Evolutionary conservation across 2,888 invertebrate species (phyloP).

Genomic region (Schizotus pectinicornis): DNA sequence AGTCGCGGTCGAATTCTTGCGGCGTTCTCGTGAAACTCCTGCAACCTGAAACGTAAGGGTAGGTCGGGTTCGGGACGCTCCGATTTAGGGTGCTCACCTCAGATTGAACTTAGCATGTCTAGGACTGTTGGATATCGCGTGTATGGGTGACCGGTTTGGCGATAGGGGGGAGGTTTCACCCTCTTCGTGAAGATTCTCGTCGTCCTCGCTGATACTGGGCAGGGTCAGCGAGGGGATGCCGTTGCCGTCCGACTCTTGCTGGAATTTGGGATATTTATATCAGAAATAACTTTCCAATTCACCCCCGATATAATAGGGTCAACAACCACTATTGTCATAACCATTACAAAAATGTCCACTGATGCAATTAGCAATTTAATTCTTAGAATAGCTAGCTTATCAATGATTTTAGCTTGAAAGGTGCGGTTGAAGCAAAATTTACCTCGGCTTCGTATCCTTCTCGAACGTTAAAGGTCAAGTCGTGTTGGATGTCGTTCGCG

Average conservation of each 20-base stretch:
- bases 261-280: too few relatives aligned
- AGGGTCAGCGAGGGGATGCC: conserved; percentile 82
- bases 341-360: too few relatives aligned
- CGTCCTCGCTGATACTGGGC: conserved; percentile 95
- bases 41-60: conserved; percentile 43
- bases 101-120: conserved; percentile 70
- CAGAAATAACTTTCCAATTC: too few relatives aligned
- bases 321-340: too few relatives aligned
- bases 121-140: conserved; percentile 64
- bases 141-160: conserved; percentile 67
- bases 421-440: conserved; percentile 35
- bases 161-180: conserved; percentile 70
- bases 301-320: too few relatives aligned
- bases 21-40: conserved; percentile 52
- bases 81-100: conserved; percentile 43
- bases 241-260: conserved; percentile 76
- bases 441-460: conserved; percentile 92
- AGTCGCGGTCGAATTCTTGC: conserved; percentile 41
- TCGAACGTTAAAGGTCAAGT: conserved; percentile 90
- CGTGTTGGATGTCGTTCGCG: conserved; percentile 92
- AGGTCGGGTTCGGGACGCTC: neutral
- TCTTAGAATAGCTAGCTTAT: too few relatives aligned
- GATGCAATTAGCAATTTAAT: too few relatives aligned
- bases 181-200: conserved; percentile 83
- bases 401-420: neutral